These are phyloP conservation scores for Meloe dianella DNA, from an alignment of 2,888 invertebrate genomes.

Conservation along the genomic window DNA sequence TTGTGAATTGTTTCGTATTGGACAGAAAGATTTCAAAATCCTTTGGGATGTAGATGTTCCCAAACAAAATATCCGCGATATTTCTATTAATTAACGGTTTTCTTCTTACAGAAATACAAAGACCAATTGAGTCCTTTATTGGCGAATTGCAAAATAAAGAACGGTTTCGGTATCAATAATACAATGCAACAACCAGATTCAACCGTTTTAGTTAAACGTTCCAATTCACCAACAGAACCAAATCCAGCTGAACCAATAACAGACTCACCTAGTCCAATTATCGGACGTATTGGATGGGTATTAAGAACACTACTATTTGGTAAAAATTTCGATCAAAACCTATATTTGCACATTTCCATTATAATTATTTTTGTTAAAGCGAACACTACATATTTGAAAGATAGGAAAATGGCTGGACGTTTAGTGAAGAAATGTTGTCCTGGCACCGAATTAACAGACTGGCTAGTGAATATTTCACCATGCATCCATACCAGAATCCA, in stretches of 20 bases:
- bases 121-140: slow-evolving; percentile 1
- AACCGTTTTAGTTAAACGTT: slow-evolving; percentile 53
- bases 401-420: slow-evolving; percentile 65
- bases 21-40: slow-evolving; percentile 76
- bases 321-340: slow-evolving; percentile 54
- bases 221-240: slow-evolving; percentile 68
- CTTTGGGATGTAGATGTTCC: slow-evolving; percentile 72
- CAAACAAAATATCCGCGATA: background rate
- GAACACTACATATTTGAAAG: slow-evolving; percentile 61
- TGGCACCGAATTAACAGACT: slow-evolving; percentile 82
- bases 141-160: background rate
- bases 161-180: slow-evolving; percentile 46
- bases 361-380: background rate
- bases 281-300: slow-evolving; percentile 73
- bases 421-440: slow-evolving; percentile 74
- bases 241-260: slow-evolving; percentile 72
- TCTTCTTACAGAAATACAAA: background rate
- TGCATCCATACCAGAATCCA: slow-evolving; percentile 71
- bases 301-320: slow-evolving; percentile 71
- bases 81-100: background rate
- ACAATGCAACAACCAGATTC: slow-evolving; percentile 61
- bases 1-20: slow-evolving; percentile 76
- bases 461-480: slow-evolving; percentile 71
- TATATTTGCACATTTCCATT: background rate
- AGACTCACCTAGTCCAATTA: slow-evolving; percentile 70